These are phyloP conservation scores for Hyposoter didymator DNA, from an alignment of 2,888 invertebrate genomes.

Conservation along the genomic window DNA sequence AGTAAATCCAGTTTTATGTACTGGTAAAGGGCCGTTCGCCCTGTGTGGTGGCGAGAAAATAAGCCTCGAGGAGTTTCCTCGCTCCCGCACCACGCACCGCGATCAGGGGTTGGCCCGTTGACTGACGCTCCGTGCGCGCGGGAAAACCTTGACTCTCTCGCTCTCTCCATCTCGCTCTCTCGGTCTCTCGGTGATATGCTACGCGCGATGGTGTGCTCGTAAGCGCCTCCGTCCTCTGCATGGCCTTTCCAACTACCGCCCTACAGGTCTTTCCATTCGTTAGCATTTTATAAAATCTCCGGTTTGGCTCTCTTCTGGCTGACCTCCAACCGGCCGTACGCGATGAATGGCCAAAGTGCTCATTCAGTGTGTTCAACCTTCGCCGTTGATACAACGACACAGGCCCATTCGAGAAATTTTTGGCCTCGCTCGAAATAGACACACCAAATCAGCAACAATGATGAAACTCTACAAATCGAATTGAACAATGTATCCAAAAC, in stretches of 20 bases:
- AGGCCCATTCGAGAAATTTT: constrained; percentile 55
- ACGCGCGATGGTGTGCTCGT: not conserved
- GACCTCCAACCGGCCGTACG: constrained; percentile 72
- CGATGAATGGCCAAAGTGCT: constrained; percentile 80
- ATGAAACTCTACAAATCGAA: not conserved
- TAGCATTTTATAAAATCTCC: constrained; percentile 10
- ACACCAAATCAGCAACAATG: not conserved
- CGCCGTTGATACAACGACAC: not conserved
- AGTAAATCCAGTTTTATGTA: constrained; percentile 55
- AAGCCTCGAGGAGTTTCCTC: constrained; percentile 32
- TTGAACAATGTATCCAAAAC: not conserved
- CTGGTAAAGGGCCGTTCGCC: constrained; percentile 20
- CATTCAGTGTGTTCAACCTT: constrained; percentile 72
- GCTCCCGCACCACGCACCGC: not conserved
- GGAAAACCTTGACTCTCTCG: constrained; percentile 37
- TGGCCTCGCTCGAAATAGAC: constrained; percentile 9
- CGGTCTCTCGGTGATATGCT: not conserved
- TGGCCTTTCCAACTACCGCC: constrained; percentile 2
- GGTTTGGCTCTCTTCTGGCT: constrained; percentile 55
- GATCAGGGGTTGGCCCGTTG: constrained; percentile 16
- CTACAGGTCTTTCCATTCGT: not conserved
- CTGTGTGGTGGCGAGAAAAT: constrained; percentile 24
- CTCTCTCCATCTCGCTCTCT: not conserved
- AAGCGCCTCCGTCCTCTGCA: not conserved
- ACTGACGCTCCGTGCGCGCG: constrained; percentile 13